Evolutionary conservation across 2,797 vertebrate genomes (phyloP).

Genomic region (Microchirus variegatus): DNA sequence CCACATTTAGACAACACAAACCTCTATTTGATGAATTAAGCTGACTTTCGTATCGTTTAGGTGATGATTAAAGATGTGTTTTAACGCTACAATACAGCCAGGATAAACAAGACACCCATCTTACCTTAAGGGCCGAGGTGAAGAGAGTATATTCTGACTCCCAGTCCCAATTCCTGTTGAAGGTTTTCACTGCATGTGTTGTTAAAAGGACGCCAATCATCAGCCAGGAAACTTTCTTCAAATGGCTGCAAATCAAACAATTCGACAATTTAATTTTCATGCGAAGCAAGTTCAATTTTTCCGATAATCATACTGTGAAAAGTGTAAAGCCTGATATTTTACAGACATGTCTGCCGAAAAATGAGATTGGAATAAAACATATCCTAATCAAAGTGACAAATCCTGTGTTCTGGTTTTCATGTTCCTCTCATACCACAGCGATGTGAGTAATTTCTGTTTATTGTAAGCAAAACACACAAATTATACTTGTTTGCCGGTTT

Average conservation of each 20-base stretch:
- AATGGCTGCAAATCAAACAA: constrained; percentile 73
- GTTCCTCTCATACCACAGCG: neutral
- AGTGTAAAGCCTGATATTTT: too few relatives aligned
- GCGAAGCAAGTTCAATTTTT: neutral
- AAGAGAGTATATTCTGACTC: constrained; percentile 98
- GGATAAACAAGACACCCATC: neutral
- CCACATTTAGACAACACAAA: neutral
- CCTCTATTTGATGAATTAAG: neutral
- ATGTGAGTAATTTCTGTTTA: neutral
- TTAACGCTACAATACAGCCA: neutral
- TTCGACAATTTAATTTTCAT: neutral
- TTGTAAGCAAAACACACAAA: neutral
- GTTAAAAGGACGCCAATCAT: constrained; percentile 87
- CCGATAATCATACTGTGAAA: too few relatives aligned
- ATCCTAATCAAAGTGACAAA: too few relatives aligned
- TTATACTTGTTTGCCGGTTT: neutral
- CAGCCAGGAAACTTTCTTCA: constrained; percentile 92
- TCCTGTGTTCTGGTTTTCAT: neutral
- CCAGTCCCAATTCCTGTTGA: constrained; percentile 98
- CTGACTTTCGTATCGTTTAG: neutral
- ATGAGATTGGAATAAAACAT: too few relatives aligned
- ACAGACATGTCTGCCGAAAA: too few relatives aligned
- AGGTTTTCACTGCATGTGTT: constrained; percentile 93
- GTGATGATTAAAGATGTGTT: neutral
- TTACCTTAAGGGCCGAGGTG: constrained; percentile 96